phyloP scores from a whole-genome alignment of 2,113 vertebrate species.

The Fulmarus glacialis region DNA sequence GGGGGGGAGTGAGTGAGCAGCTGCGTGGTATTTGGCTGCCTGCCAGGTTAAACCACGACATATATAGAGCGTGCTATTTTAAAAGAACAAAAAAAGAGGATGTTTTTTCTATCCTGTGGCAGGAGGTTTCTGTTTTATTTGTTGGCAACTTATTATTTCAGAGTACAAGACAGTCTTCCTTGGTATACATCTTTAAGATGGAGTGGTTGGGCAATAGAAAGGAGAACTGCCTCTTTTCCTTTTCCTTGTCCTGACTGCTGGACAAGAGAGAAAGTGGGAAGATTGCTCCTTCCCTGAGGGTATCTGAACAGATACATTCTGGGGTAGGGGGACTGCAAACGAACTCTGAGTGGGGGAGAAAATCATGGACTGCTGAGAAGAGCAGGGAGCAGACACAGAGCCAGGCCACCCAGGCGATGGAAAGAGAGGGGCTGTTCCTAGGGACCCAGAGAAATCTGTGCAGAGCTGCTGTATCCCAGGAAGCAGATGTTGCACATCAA shows the following conservation, averaged over 20 bases:
- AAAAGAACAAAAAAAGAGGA: not conserved
- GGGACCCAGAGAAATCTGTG: not conserved
- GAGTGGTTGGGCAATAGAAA: not conserved
- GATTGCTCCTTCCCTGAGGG: not conserved
- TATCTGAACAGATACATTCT: not conserved
- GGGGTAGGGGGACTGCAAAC: not conserved
- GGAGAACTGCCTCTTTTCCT: not conserved
- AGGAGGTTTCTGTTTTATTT: not conserved
- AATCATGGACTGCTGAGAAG: not conserved
- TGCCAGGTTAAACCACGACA: too few species aligned
- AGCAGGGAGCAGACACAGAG: not conserved
- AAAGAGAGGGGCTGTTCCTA: not conserved
- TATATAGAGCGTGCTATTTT: rapidly evolving
- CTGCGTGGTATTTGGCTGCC: too few species aligned
- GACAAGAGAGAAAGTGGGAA: not conserved
- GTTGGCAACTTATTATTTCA: not conserved
- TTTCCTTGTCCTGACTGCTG: not conserved
- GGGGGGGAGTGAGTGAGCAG: too few species aligned
- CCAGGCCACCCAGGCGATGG: not conserved
- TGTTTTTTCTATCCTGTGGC: not conserved
- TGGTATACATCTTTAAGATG: not conserved
- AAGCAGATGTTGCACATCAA: not conserved
- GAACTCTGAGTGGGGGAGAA: not conserved
- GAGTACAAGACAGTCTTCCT: not conserved
- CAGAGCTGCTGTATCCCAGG: not conserved